These are phyloP conservation scores for Lontra canadensis DNA, from an alignment of 2,113 vertebrate genomes.

Conservation along the genomic window DNA sequence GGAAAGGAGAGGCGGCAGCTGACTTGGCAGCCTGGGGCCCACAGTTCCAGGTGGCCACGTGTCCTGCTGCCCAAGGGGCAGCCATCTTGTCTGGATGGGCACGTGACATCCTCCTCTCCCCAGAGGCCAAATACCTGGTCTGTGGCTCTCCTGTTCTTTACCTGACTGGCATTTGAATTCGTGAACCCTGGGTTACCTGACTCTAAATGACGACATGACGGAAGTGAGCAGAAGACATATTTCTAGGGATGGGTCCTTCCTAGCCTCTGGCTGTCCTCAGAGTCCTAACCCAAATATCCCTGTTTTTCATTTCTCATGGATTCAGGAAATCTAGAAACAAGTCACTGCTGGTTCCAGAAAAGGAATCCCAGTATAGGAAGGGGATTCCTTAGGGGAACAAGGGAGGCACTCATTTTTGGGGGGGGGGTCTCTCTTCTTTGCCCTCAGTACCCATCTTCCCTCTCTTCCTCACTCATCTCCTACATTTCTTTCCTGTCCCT, in stretches of 20 bases:
- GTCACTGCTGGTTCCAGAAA: neutral
- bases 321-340: neutral
- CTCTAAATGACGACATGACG: neutral
- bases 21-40: neutral
- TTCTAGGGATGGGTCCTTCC: neutral
- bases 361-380: neutral
- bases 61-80: neutral
- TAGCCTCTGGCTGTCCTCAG: neutral
- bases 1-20: neutral
- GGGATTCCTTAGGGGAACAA: neutral
- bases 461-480: neutral
- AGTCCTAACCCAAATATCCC: neutral
- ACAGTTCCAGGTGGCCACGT: neutral
- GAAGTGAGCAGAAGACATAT: neutral
- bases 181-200: neutral
- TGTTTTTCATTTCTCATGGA: neutral
- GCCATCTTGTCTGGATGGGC: neutral
- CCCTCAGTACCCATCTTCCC: neutral
- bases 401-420: fast-evolving
- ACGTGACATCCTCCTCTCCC: fast-evolving
- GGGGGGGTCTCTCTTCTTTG: neutral
- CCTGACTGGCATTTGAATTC: neutral
- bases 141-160: neutral
- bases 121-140: neutral
- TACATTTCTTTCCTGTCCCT: neutral